Percentiles rank a stretch among this genome's conserved stretches.
Evolutionary conservation across 2,888 invertebrate genomes (phyloP).

Genomic region (Clostera curtula): DNA sequence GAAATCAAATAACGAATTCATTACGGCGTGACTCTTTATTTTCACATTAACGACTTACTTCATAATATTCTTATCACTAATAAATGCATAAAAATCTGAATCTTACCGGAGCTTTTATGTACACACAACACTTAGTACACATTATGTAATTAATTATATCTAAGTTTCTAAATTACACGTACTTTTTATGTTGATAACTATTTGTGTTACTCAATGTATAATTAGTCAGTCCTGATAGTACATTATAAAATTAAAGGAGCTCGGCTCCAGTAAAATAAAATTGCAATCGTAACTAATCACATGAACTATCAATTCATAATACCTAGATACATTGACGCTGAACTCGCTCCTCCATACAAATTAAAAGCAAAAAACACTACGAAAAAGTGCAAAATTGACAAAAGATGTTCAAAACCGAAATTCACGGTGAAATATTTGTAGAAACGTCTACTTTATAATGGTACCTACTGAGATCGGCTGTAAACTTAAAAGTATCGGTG

Average conservation of each 20-base stretch:
- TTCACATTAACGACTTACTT: constrained; percentile 7
- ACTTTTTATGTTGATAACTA: background rate
- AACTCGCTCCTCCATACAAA: too few species aligned
- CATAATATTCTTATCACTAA: constrained; percentile 14
- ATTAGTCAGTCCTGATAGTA: constrained; percentile 1
- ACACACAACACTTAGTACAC: constrained; percentile 1
- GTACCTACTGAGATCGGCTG: too few species aligned
- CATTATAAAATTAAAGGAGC: background rate
- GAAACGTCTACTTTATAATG: too few species aligned
- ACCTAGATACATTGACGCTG: too few species aligned
- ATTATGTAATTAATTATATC: constrained; percentile 1
- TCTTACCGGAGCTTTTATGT: constrained; percentile 7
- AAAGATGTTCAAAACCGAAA: too few species aligned
- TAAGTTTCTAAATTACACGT: background rate
- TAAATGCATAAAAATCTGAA: constrained; percentile 18
- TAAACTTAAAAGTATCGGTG: too few species aligned
- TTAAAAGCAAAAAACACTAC: too few species aligned
- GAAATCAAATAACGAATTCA: too few species aligned
- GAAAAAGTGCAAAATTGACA: too few species aligned
- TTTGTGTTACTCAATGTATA: background rate
- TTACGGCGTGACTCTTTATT: constrained; percentile 1
- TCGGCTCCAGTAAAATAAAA: background rate
- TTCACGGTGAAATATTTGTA: too few species aligned
- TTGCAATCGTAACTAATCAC: background rate
- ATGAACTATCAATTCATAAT: background rate